phyloP scores from a whole-genome alignment of 2,113 vertebrate genomes.

The Oenanthe melanoleuca region DNA sequence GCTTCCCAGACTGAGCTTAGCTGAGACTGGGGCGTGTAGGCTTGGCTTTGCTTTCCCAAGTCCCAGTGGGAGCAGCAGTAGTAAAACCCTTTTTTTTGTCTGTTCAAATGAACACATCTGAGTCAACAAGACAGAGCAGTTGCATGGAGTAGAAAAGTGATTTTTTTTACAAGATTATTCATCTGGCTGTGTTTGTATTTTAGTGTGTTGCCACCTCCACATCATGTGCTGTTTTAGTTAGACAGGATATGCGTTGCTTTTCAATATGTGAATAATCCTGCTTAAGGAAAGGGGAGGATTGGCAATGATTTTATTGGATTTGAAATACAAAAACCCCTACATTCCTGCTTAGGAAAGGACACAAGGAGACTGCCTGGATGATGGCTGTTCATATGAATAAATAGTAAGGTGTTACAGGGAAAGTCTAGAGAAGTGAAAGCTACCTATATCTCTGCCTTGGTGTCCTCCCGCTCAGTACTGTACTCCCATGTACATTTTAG shows the following conservation, averaged over 20 bases:
- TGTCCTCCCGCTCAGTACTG: neutral
- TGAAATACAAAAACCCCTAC: neutral
- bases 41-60: neutral
- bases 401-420: neutral
- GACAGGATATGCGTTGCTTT: neutral
- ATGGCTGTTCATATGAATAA: neutral
- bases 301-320: neutral
- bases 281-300: neutral
- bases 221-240: conserved; percentile 22
- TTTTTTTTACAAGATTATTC: neutral
- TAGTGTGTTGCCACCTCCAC: neutral
- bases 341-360: neutral
- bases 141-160: neutral
- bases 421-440: neutral
- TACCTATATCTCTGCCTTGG: neutral
- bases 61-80: neutral
- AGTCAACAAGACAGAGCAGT: conserved; percentile 2
- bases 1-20: neutral
- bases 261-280: neutral
- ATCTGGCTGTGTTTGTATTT: conserved; percentile 20
- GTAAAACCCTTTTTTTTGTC: neutral
- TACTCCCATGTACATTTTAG: neutral
- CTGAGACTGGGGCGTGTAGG: neutral
- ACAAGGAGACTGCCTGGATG: neutral
- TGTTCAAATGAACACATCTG: neutral